Conservation (phyloP, 2,888 invertebrate genomes). For the Andrena fulva region DNA sequence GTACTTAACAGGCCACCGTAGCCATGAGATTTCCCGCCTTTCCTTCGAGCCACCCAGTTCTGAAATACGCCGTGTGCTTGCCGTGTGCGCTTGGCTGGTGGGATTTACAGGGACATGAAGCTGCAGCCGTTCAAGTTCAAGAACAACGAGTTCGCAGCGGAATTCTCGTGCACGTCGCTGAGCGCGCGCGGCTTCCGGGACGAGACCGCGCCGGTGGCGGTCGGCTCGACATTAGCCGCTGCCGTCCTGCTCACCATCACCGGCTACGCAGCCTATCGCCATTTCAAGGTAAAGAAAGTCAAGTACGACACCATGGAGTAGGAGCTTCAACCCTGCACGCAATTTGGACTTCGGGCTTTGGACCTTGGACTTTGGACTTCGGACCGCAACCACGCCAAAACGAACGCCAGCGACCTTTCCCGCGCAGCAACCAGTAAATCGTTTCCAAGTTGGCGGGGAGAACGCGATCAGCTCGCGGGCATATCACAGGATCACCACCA, state of each 20-base stretch:
- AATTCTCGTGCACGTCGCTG: constrained; percentile 88
- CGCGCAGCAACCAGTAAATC: too few relatives aligned
- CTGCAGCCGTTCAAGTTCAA: constrained; percentile 96
- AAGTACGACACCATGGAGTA: constrained; percentile 97
- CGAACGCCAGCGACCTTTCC: constrained; percentile 7
- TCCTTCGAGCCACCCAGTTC: too few relatives aligned
- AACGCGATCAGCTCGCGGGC: too few relatives aligned
- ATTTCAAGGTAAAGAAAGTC: constrained; percentile 95
- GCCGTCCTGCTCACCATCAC: constrained; percentile 93
- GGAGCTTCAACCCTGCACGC: constrained; percentile 59
- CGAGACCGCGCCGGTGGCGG: constrained; percentile 93
- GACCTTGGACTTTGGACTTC: constrained; percentile 53
- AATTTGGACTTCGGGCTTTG: constrained; percentile 43
- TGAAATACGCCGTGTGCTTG: too few relatives aligned
- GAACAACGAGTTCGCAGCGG: constrained; percentile 89
- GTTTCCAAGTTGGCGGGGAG: too few relatives aligned
- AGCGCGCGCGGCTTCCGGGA: constrained; percentile 87
- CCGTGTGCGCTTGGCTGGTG: too few relatives aligned
- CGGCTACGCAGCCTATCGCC: constrained; percentile 94
- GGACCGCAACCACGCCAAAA: constrained; percentile 21
- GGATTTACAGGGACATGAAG: constrained; percentile 85
- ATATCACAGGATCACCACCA: neutral
- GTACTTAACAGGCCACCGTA: too few relatives aligned
- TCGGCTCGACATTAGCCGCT: constrained; percentile 93
- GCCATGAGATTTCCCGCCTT: neutral